Conservation (phyloP, 1,140 invertebrate genomes). For the Eumeta japonica region DNA sequence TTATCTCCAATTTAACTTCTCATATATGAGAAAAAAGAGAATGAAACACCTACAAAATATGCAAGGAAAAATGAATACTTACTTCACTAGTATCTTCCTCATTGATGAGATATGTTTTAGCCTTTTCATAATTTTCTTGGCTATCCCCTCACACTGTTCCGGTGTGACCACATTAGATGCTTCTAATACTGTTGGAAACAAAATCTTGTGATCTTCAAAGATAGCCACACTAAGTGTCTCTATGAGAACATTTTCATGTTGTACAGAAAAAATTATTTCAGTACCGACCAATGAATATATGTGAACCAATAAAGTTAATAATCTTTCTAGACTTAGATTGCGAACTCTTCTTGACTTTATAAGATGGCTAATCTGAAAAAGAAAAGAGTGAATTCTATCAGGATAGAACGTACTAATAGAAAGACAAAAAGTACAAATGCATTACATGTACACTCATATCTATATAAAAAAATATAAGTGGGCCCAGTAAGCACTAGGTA, state of each 20-base stretch:
- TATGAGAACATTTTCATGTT: constrained; percentile 58
- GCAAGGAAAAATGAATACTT: too few species aligned
- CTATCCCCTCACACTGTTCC: constrained; percentile 32
- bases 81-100: constrained; percentile 41
- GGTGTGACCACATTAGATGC: constrained; percentile 23
- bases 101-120: constrained; percentile 42
- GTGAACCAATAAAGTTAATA: constrained; percentile 62
- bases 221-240: constrained; percentile 59
- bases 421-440: too few species aligned
- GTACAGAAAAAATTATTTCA: constrained; percentile 56
- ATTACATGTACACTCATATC: too few species aligned
- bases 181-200: constrained; percentile 21
- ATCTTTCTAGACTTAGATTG: constrained; percentile 60
- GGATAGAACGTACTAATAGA: too few species aligned
- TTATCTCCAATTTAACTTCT: too few species aligned
- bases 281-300: constrained; percentile 64
- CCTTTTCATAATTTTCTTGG: constrained; percentile 28
- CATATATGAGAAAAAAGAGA: too few species aligned
- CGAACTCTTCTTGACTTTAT: constrained; percentile 59
- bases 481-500: too few species aligned
- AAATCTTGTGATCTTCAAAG: constrained; percentile 58
- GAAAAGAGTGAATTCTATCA: too few species aligned
- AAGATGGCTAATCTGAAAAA: constrained; percentile 59
- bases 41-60: too few species aligned
- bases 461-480: too few species aligned